phyloP scores from a whole-genome alignment of 2,888 invertebrate genomes.

The Endotricha flammealis region DNA sequence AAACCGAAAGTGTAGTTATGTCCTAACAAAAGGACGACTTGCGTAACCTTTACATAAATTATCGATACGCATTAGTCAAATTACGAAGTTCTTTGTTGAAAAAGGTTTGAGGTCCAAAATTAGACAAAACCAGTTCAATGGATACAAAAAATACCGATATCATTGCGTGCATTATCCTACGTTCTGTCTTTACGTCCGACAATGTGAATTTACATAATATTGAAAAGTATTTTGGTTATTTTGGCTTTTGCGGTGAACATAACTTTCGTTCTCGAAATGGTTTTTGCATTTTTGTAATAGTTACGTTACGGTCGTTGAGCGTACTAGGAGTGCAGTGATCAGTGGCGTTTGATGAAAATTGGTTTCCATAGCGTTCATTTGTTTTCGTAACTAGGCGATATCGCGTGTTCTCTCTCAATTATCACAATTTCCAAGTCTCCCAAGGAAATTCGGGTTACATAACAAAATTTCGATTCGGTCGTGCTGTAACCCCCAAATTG shows the following conservation, averaged over 20 bases:
- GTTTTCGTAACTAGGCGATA: not conserved
- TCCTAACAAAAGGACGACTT: slow-evolving; percentile 48
- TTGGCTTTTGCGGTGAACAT: slow-evolving; percentile 65
- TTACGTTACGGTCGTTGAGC: slow-evolving; percentile 30
- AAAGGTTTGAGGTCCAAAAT: slow-evolving; percentile 34
- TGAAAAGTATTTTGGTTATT: slow-evolving; percentile 53
- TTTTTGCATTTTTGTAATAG: slow-evolving; percentile 36
- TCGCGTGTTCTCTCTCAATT: slow-evolving; percentile 9
- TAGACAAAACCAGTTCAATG: slow-evolving; percentile 44
- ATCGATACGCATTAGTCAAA: slow-evolving; percentile 70
- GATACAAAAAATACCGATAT: slow-evolving; percentile 46
- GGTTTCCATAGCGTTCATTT: not conserved
- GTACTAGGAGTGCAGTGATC: slow-evolving; percentile 20
- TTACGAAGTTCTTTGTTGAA: slow-evolving; percentile 49
- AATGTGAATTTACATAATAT: slow-evolving; percentile 64
- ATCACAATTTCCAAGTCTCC: slow-evolving; percentile 2
- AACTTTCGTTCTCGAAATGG: slow-evolving; percentile 50
- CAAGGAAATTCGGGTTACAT: slow-evolving; percentile 4
- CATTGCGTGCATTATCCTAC: slow-evolving; percentile 43
- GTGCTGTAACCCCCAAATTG: slow-evolving; percentile 11
- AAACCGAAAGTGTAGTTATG: slow-evolving; percentile 66
- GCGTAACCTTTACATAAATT: slow-evolving; percentile 71
- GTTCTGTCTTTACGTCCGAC: slow-evolving; percentile 25
- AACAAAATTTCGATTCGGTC: slow-evolving; percentile 1
- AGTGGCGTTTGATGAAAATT: slow-evolving; percentile 7